A percentile compares a stretch with the other conserved stretches of the same genome.
Conservation (phyloP, 2,113 vertebrate genomes). For the Caretta caretta region DNA sequence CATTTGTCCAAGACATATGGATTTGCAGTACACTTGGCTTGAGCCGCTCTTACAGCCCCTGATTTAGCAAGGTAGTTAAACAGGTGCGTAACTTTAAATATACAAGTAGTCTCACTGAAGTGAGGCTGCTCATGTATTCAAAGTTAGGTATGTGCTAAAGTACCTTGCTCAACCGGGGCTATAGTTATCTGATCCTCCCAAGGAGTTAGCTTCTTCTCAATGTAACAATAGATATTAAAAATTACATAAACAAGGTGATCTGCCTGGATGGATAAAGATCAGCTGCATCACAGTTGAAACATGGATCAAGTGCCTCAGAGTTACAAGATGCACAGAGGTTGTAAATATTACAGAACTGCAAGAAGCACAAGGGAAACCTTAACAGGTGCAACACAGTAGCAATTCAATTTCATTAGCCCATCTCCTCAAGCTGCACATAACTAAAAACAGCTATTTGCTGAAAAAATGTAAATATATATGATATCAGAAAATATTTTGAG, state of each 20-base stretch:
- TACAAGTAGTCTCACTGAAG: constrained; percentile 9
- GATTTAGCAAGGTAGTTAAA: constrained; percentile 41
- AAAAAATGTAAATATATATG: no score
- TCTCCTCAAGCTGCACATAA: not conserved
- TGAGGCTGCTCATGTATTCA: constrained; percentile 22
- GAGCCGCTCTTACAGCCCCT: not conserved
- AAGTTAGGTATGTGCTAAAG: constrained; percentile 18
- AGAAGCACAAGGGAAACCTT: not conserved
- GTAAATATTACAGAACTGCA: not conserved
- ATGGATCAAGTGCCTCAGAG: not conserved
- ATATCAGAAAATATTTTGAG: not conserved
- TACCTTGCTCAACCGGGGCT: not conserved
- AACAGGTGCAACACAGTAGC: constrained; percentile 42
- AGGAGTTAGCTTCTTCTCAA: not conserved
- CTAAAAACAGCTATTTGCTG: not conserved
- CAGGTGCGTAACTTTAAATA: constrained; percentile 47
- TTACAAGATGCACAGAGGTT: not conserved
- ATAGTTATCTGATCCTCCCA: not conserved
- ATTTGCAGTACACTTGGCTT: constrained; percentile 40
- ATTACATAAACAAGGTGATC: not conserved
- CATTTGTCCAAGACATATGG: not conserved
- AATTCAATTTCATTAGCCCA: not conserved
- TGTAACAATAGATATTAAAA: not conserved
- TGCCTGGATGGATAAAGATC: not conserved
- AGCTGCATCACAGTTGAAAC: not conserved